Evolutionary conservation across 2,113 vertebrate species (phyloP).

Genomic region (Thalassoma bifasciatum): DNA sequence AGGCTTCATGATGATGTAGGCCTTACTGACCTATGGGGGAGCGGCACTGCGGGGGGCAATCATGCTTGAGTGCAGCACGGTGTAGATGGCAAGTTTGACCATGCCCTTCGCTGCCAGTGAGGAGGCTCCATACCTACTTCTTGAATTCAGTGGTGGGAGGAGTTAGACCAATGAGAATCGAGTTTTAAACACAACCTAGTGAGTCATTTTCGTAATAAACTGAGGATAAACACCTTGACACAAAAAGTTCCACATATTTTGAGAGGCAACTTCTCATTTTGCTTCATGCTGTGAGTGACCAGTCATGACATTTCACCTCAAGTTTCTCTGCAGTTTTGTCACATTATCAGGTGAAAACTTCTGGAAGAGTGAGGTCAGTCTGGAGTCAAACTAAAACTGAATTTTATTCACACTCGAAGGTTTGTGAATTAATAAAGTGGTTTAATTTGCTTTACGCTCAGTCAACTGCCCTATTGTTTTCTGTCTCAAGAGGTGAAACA

Average conservation of each 20-base stretch:
- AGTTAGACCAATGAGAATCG: too few species aligned
- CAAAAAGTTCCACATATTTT: neutral
- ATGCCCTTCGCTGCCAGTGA: too few species aligned
- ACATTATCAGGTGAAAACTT: slow-evolving; percentile 3
- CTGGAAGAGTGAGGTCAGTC: slow-evolving; percentile 3
- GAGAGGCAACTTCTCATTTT: neutral
- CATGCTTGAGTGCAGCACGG: too few species aligned
- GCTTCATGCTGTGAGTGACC: neutral
- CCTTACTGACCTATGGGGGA: too few species aligned
- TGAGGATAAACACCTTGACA: neutral
- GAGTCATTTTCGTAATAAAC: too few species aligned
- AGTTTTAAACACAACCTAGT: too few species aligned
- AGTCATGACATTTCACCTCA: neutral
- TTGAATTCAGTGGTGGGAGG: too few species aligned
- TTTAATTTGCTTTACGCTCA: slow-evolving; percentile 52
- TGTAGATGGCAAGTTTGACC: too few species aligned
- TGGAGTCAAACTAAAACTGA: slow-evolving; percentile 15
- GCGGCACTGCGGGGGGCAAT: too few species aligned
- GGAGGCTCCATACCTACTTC: too few species aligned
- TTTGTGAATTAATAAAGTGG: slow-evolving; percentile 53
- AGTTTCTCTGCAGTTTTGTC: neutral
- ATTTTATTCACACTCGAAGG: slow-evolving; percentile 21
- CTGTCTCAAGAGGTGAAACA: slow-evolving; percentile 39
- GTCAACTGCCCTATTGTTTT: slow-evolving; percentile 39
- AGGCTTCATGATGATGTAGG: too few species aligned